phyloP scores from a whole-genome alignment of 2,888 invertebrate species.

The Chymomyza amoena region DNA sequence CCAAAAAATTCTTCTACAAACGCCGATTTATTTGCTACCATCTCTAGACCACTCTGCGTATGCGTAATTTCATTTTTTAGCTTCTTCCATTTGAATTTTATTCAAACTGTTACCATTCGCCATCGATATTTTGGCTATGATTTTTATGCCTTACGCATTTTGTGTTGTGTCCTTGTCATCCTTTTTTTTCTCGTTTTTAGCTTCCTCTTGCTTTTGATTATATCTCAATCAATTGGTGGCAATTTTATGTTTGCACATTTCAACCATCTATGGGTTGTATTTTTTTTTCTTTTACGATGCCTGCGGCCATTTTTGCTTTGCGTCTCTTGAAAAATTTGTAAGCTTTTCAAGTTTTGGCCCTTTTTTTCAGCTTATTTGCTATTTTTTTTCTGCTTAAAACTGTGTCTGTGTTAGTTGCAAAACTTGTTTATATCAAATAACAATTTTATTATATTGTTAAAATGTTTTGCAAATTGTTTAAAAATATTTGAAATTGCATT shows the following conservation, averaged over 20 bases:
- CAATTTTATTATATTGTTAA: constrained; percentile 60
- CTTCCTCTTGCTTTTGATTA: constrained; percentile 58
- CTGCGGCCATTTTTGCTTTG: constrained; percentile 41
- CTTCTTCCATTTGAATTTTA: constrained; percentile 17
- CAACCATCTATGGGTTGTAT: constrained; percentile 51
- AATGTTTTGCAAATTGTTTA: constrained; percentile 39
- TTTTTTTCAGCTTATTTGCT: constrained; percentile 1
- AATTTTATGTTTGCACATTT: constrained; percentile 69
- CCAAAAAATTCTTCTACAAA: neutral
- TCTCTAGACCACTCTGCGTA: constrained; percentile 41
- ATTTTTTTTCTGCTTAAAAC: constrained; percentile 20
- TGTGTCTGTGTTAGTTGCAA: constrained; percentile 22
- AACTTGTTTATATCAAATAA: constrained; percentile 67
- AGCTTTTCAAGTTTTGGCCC: constrained; percentile 49
- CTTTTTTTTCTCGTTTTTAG: constrained; percentile 13
- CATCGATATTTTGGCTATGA: constrained; percentile 40
- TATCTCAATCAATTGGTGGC: constrained; percentile 74
- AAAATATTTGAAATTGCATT: constrained; percentile 31
- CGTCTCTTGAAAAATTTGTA: constrained; percentile 58
- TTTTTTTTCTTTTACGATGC: constrained; percentile 57
- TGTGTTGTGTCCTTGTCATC: constrained; percentile 17
- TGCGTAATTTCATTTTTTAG: constrained; percentile 46
- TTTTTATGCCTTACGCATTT: constrained; percentile 53
- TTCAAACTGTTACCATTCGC: constrained; percentile 15
- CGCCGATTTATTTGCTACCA: neutral